A percentile compares a stretch with the other conserved stretches of the same genome.
phyloP scores from a whole-genome alignment of 2,113 vertebrate species.

The Lophotis ruficrista region DNA sequence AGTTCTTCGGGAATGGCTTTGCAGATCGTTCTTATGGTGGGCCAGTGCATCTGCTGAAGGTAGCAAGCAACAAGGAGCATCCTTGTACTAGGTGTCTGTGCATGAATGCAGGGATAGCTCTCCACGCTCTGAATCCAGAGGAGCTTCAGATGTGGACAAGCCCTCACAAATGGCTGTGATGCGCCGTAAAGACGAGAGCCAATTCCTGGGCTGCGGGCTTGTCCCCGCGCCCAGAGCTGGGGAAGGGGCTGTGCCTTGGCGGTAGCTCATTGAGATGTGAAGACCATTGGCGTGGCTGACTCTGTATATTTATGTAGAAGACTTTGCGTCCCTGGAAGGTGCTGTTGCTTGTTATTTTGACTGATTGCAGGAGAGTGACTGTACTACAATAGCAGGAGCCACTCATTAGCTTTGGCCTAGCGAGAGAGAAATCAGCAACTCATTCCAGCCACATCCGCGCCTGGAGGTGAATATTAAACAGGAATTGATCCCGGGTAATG shows the following conservation, averaged over 20 bases:
- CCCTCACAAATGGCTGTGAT: background rate
- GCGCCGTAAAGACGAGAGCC: background rate
- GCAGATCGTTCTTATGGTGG: background rate
- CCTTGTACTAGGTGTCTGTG: background rate
- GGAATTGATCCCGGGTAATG: slow-evolving; percentile 82
- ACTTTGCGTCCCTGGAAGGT: slow-evolving; percentile 60
- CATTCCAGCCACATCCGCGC: slow-evolving; percentile 73
- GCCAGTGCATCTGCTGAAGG: background rate
- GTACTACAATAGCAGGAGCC: slow-evolving; percentile 67
- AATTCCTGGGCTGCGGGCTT: background rate
- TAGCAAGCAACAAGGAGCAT: background rate
- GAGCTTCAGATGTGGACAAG: background rate
- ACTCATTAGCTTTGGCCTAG: slow-evolving; percentile 75
- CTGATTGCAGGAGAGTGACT: slow-evolving; percentile 74
- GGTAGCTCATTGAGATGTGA: slow-evolving; percentile 54
- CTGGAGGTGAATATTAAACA: slow-evolving; percentile 83
- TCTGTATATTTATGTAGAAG: slow-evolving; percentile 70
- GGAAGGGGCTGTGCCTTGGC: background rate
- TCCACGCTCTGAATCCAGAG: background rate
- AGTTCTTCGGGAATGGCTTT: background rate
- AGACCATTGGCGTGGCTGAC: background rate
- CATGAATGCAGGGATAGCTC: background rate
- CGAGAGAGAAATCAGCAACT: slow-evolving; percentile 67
- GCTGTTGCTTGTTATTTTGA: slow-evolving; percentile 80
- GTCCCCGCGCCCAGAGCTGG: background rate